Evolutionary conservation across 1,140 invertebrate genomes (phyloP).

Genomic region (Arctopsyche grandis): DNA sequence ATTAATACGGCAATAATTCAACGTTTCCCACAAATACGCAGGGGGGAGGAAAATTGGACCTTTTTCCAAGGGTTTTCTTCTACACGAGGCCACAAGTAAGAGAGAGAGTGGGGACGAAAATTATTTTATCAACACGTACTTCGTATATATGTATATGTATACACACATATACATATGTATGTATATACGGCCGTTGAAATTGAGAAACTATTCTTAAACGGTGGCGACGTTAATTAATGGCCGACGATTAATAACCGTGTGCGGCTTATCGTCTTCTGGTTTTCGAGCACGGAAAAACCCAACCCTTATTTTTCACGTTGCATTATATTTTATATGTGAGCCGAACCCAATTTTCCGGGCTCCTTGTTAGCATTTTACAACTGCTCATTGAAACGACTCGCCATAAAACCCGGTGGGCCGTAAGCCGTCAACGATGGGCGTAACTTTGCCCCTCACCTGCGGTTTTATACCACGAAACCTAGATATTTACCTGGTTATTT

Average conservation of each 20-base stretch:
- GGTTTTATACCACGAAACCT: background rate
- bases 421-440: slow-evolving; percentile 35
- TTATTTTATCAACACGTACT: slow-evolving; percentile 14
- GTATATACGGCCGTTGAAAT: background rate
- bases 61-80: background rate
- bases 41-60: background rate
- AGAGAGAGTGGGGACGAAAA: background rate
- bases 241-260: slow-evolving; percentile 21
- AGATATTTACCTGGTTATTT: background rate
- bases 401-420: slow-evolving; percentile 38
- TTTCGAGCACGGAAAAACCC: background rate
- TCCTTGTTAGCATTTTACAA: slow-evolving; percentile 51
- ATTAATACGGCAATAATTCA: slow-evolving; percentile 36
- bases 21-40: background rate
- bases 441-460: background rate
- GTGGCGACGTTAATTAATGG: slow-evolving; percentile 23
- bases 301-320: slow-evolving; percentile 36
- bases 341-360: slow-evolving; percentile 21
- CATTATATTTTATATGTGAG: slow-evolving; percentile 42
- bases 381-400: slow-evolving; percentile 43
- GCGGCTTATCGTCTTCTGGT: background rate
- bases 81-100: background rate
- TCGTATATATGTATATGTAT: no score
- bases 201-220: slow-evolving; percentile 39
- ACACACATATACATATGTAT: no score